These are phyloP conservation scores for Porites evermanni DNA, from an alignment of 92 coral and sea anemone genomes.

Conservation along the genomic window DNA sequence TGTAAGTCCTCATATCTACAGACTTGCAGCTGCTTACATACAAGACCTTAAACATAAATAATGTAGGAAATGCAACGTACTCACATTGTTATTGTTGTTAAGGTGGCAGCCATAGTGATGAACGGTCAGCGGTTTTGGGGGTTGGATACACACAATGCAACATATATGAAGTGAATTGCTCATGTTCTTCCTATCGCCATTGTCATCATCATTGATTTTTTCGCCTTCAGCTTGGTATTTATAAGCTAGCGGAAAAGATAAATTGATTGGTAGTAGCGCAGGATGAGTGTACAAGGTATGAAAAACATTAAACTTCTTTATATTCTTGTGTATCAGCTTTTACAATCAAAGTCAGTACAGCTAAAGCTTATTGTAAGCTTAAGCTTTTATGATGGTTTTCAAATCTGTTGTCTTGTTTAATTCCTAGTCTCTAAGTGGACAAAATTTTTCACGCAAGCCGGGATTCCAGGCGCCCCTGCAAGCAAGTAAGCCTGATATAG, in stretches of 20 bases:
- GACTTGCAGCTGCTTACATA: no score
- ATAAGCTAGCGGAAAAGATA: neutral
- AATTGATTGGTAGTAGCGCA: neutral
- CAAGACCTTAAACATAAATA: no score
- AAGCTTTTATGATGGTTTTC: neutral
- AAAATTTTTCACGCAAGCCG: slow-evolving; percentile 90
- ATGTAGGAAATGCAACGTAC: no score
- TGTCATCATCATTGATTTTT: neutral
- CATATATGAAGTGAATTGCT: neutral
- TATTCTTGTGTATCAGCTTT: no score
- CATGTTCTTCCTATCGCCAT: neutral
- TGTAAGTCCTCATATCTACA: no score
- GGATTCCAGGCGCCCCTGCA: slow-evolving; percentile 91
- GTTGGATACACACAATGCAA: neutral
- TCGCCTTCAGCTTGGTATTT: neutral
- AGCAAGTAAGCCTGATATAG: slow-evolving; percentile 71
- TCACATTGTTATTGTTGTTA: no score
- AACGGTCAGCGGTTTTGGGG: no score
- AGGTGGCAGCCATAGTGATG: no score
- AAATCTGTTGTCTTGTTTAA: neutral
- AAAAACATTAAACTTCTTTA: no score
- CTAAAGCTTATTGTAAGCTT: no score
- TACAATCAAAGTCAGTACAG: no score
- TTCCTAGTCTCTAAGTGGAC: slow-evolving; percentile 87
- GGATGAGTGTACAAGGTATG: slow-evolving; percentile 47